Conservation (phyloP, 2,888 invertebrate genomes). For the Aporophyla lueneburgensis region DNA sequence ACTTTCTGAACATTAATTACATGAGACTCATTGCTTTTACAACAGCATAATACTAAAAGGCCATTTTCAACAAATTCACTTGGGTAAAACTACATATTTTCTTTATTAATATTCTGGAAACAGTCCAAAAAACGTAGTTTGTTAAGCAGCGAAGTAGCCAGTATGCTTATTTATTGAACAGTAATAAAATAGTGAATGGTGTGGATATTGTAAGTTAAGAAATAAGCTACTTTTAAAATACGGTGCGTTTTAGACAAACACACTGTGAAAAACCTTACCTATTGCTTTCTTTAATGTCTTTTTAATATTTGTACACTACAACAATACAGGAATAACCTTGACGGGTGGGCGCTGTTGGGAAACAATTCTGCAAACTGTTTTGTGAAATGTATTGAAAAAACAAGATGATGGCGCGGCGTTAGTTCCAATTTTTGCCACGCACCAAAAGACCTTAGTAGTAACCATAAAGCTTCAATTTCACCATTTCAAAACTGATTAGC, state of each 20-base stretch:
- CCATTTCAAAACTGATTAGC: background rate
- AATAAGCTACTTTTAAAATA: background rate
- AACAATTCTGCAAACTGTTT: background rate
- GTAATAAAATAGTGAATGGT: conserved; percentile 4
- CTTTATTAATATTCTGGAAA: background rate
- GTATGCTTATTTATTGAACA: background rate
- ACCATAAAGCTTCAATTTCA: conserved; percentile 2
- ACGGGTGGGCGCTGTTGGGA: background rate
- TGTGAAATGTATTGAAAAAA: background rate
- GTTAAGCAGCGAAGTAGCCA: background rate
- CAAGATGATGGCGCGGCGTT: background rate
- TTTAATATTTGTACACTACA: conserved; percentile 10
- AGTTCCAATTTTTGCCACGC: background rate
- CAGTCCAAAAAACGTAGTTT: background rate
- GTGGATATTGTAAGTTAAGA: background rate
- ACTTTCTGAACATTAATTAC: background rate
- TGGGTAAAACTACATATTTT: background rate
- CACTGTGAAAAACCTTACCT: background rate
- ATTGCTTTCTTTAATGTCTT: background rate
- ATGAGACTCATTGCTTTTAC: background rate
- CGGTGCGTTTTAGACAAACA: conserved; percentile 3
- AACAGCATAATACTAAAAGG: background rate
- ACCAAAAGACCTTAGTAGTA: background rate
- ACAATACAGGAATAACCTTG: background rate
- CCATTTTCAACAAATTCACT: background rate